Base-by-base conservation (phyloP, 2,888 invertebrate species). In the Halictus quadricinctus region DNA sequence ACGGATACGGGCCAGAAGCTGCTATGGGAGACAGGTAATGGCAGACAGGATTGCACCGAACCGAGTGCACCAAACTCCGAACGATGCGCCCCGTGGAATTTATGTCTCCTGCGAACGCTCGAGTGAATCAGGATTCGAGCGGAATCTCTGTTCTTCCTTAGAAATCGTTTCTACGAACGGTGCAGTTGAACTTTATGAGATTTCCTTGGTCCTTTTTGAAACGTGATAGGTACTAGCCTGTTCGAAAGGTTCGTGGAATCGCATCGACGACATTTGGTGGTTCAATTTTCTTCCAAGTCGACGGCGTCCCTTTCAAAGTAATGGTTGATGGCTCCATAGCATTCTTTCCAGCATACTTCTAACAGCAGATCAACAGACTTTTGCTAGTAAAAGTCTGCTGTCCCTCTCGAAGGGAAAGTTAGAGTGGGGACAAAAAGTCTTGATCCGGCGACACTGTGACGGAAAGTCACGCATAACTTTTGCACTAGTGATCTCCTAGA, bases 1-100 rank as follows among this genome's bases (percentile, higher is more conserved):
- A 48, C 29, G 54, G 77, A 21, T 58, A 43, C 50, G 77, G 43
- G 18, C 46, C 72, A 77, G 66, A 8, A 66, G 10, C 29, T 48
- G 46, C 29, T 29, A 29, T 4, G 43, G 58, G n/a, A n/a, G 54
- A 46, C 25, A 36, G 18, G n/a, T 70, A 77, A 77, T 25, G 36
- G 18, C 72, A 6, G 69, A 15, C 18, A 41, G 3, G 50, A 41
- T 36, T 54, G 25, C 69, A n/a, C 43, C 18, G 21, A 69, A 41
- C 10, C 58, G n/a, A 25, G 41, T 54, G 25, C 69, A 18, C 54
- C 41, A 41, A 69, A 69, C 15, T 48, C 29, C 3, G 18, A 25
- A 18, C 50, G 69, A 54, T n/a, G 21, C 25, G 4, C 48, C 64
- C 29, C 73, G 25, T 15, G 8, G 21, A 75, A 60, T 60, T 70